Percentiles rank a stretch among this genome's conserved stretches.
Evolutionary conservation across 2,797 vertebrate genomes (phyloP).

Genomic region (Megalops cyprinoides): DNA sequence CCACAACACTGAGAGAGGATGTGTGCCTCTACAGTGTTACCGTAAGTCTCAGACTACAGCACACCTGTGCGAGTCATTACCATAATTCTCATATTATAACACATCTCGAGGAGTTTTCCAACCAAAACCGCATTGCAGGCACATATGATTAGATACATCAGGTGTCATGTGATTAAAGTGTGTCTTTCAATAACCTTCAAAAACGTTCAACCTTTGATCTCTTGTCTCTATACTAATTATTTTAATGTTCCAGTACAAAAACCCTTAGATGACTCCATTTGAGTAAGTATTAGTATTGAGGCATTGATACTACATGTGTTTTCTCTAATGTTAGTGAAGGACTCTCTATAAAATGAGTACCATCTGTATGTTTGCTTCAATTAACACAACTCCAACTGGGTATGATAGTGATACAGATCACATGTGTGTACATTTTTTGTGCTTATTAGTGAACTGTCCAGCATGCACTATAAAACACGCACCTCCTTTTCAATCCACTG

Average conservation of each 20-base stretch:
- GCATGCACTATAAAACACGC: background rate
- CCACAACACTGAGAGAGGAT: background rate
- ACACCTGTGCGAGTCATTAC: too few relatives aligned
- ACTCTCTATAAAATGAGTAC: background rate
- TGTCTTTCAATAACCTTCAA: background rate
- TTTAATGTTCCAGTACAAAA: background rate
- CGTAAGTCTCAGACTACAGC: too few relatives aligned
- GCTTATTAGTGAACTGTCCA: slow-evolving; percentile 2
- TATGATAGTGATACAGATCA: slow-evolving; percentile 1
- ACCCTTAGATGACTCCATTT: background rate
- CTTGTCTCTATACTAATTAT: background rate
- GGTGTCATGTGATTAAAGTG: background rate
- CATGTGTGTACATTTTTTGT: background rate
- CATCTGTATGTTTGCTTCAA: background rate
- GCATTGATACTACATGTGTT: background rate
- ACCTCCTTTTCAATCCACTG: background rate
- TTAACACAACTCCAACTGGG: background rate
- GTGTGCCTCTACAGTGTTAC: too few relatives aligned
- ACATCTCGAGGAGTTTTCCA: too few relatives aligned
- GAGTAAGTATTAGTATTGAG: background rate
- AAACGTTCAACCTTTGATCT: background rate
- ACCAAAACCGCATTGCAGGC: too few relatives aligned
- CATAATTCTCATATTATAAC: too few relatives aligned
- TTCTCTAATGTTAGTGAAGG: background rate
- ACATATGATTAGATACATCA: too few relatives aligned